Evolutionary conservation across 2,888 invertebrate genomes (phyloP).

Genomic region (Andricus curvator): DNA sequence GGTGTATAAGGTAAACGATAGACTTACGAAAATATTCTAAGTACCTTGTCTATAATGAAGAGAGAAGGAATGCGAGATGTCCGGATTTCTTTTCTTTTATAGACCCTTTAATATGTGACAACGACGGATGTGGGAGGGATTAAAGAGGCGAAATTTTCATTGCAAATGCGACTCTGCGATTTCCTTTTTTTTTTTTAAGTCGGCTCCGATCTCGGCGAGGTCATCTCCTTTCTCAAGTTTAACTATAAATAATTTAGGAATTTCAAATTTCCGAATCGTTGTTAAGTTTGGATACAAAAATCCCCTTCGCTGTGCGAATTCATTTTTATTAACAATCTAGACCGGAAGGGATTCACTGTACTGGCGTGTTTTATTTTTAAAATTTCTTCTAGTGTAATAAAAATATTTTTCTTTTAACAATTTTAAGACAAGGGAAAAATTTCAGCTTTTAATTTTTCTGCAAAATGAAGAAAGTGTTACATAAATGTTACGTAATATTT

Average conservation of each 20-base stretch:
- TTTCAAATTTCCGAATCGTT: conserved; percentile 4
- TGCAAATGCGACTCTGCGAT: conserved; percentile 5
- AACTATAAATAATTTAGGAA: background rate
- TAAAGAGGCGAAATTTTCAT: conserved; percentile 7
- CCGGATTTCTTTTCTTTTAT: conserved; percentile 20
- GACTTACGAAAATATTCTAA: conserved; percentile 73
- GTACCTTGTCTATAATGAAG: conserved; percentile 68
- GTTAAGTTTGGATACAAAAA: conserved; percentile 2
- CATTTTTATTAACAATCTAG: background rate
- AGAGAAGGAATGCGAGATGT: conserved; percentile 22
- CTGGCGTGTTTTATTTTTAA: background rate
- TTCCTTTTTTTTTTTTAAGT: background rate
- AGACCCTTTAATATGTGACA: conserved; percentile 26
- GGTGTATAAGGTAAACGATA: conserved; percentile 57
- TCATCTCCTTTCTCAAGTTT: conserved; percentile 5
- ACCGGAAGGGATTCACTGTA: background rate
- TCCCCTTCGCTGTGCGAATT: conserved; percentile 6
- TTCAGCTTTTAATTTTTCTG: background rate
- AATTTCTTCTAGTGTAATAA: background rate
- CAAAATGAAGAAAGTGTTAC: background rate
- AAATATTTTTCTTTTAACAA: background rate
- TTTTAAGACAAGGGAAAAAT: background rate
- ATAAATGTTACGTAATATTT: background rate
- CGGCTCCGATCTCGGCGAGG: conserved; percentile 9
- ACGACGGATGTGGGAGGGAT: conserved; percentile 18